Evolutionary conservation across 2,113 vertebrate species (phyloP).

Genomic region (Xenopus borealis): DNA sequence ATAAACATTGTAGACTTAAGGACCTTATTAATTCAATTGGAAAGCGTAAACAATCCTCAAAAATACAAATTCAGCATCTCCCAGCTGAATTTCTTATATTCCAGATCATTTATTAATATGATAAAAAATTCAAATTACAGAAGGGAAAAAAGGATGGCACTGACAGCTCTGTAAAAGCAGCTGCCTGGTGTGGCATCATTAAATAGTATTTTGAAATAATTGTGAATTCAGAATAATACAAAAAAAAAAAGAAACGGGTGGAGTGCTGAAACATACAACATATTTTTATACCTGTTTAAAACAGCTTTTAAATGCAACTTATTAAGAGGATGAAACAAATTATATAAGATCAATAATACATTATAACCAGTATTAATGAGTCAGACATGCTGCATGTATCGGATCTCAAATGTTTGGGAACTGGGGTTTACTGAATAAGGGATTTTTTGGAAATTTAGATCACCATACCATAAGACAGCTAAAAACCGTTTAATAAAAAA

Average conservation of each 20-base stretch:
- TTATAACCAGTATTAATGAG: not conserved
- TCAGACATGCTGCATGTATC: not conserved
- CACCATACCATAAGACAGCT: no score
- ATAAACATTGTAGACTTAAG: constrained; percentile 44
- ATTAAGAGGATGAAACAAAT: no score
- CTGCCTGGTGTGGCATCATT: constrained; percentile 19
- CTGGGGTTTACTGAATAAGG: no score
- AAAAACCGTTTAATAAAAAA: no score
- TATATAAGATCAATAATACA: no score
- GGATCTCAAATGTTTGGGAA: no score
- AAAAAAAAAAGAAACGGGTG: not conserved
- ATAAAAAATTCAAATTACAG: constrained; percentile 44
- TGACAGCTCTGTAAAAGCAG: constrained; percentile 31
- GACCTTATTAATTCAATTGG: constrained; percentile 46
- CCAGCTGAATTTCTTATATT: constrained; percentile 41
- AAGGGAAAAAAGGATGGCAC: constrained; percentile 27
- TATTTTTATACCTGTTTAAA: not conserved
- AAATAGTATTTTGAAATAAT: constrained; percentile 33
- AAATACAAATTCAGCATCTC: constrained; percentile 46
- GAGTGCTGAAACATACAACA: constrained; percentile 2
- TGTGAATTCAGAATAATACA: constrained; percentile 22
- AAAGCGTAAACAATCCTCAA: constrained; percentile 45
- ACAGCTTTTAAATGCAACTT: no score
- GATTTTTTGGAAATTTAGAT: no score
- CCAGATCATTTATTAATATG: constrained; percentile 45